Conservation (phyloP, 2,113 vertebrate species). For the Seriola aureovittata region DNA sequence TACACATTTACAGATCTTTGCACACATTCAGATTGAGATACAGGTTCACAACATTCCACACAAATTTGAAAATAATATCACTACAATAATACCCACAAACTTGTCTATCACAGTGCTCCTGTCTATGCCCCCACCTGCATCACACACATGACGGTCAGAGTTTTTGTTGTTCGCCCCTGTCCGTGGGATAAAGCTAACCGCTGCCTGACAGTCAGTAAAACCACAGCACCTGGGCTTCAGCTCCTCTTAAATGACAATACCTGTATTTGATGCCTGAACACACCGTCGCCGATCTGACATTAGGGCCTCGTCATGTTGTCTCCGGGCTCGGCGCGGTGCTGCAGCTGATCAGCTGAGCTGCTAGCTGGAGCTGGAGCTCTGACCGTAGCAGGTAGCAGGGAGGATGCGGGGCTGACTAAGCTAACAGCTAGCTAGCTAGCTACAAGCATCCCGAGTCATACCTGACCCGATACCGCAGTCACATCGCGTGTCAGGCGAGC, state of each 20-base stretch:
- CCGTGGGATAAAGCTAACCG: no score
- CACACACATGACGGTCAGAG: background rate
- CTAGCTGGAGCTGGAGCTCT: slow-evolving; percentile 11
- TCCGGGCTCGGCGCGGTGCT: slow-evolving; percentile 30
- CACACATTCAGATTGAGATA: background rate
- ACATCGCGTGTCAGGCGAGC: slow-evolving; percentile 33
- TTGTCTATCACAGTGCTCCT: background rate
- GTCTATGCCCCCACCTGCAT: background rate
- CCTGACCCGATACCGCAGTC: slow-evolving; percentile 14
- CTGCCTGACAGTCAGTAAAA: background rate
- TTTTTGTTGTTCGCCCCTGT: background rate
- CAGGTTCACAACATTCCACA: background rate
- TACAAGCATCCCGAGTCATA: slow-evolving; percentile 33
- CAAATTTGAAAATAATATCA: no score
- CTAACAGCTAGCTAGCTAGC: slow-evolving; percentile 59
- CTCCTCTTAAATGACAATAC: slow-evolving; percentile 23
- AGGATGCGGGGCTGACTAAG: slow-evolving; percentile 22
- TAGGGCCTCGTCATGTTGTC: slow-evolving; percentile 57
- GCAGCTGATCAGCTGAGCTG: slow-evolving; percentile 64
- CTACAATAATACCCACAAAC: no score
- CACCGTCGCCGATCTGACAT: slow-evolving; percentile 42
- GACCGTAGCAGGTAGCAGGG: background rate
- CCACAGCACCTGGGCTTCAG: no score
- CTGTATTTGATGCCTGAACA: slow-evolving; percentile 54
- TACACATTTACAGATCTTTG: background rate